These are phyloP conservation scores for Nasonia oneida DNA, from an alignment of 2,888 invertebrate species.

Conservation along the genomic window DNA sequence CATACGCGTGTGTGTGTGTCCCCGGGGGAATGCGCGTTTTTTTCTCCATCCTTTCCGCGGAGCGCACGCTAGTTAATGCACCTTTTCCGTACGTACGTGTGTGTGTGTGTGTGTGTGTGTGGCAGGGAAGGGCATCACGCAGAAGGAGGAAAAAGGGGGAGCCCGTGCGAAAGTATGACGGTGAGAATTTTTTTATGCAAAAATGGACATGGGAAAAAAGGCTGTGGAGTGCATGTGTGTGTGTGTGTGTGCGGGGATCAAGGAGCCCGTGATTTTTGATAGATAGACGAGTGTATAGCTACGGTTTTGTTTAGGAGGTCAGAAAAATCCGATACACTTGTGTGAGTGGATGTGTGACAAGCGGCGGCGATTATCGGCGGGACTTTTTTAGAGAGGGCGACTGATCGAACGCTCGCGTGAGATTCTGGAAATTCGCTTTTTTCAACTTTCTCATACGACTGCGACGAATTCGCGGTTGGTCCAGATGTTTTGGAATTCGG, in stretches of 20 bases:
- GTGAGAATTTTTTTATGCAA: conserved; percentile 78
- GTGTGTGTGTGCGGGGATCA: conserved; percentile 56
- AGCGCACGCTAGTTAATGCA: conserved; percentile 59
- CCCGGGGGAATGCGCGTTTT: conserved; percentile 59
- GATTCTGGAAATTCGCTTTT: conserved; percentile 56
- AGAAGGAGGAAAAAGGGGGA: conserved; percentile 55
- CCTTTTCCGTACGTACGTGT: conserved; percentile 57
- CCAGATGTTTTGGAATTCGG: neutral
- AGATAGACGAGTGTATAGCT: conserved; percentile 60
- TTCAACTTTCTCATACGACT: conserved; percentile 47
- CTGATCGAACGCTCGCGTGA: neutral
- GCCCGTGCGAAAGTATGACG: conserved; percentile 75
- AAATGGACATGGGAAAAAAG: conserved; percentile 78
- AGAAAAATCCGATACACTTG: conserved; percentile 44
- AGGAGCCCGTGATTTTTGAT: conserved; percentile 56
- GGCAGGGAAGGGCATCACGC: conserved; percentile 33
- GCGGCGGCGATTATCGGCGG: conserved; percentile 15
- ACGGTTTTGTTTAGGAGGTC: conserved; percentile 43
- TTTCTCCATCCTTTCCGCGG: conserved; percentile 58
- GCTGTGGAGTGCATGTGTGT: conserved; percentile 50
- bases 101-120: neutral
- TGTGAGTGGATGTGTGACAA: conserved; percentile 3
- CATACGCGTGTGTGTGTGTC: neutral
- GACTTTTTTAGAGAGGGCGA: neutral
- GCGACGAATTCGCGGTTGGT: neutral